Evolutionary conservation across 2,797 vertebrate genomes (phyloP), one percentile per base, ranked within the genome.

Genomic region (Rhynchotus rufescens): DNA sequence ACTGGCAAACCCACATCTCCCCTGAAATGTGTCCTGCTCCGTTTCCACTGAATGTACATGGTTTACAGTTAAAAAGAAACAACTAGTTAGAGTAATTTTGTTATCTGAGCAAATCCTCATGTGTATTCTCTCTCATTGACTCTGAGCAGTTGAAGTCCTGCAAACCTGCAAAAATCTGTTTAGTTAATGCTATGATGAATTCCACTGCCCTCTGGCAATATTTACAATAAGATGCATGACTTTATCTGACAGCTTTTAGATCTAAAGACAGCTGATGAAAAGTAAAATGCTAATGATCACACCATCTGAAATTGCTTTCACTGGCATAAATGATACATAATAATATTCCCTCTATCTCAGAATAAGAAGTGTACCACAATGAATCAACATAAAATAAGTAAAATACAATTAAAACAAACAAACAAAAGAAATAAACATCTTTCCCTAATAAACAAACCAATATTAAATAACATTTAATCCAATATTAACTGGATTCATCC

Each of bases 341-440:
- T 7, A 23, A 28, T 36, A 47, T 3, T 17, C 6, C 6, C 51
- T 88, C 44, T 64, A 22, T 34, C 56, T 76, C 1, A 2, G 45
- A 88, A 76, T 25, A 62, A 47, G 23, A 45, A 0, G 0, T 32
- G 17, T 0, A 0, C 11, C 30, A 66, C 51, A 76, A 57, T 54
- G 22, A 15, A 9, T 42, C 25, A 34, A 11, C 10, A 17, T 67
- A n/a, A 82, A 69, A 22, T 4, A 68, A 73, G 44, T 52, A 77
- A 47, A 80, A 44, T 32, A 38, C 1, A 38, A 13, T 12, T 34
- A 76, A 78, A 78, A 65, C 40, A 16, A 38, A 36, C 36, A 36
- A 62, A 38, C n/a, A 36, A n/a, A 62, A 42, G 13, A 4, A 66
- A 28, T 3, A 16, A 69, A 52, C 23, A 0, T 61, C 5, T 87